Base-by-base conservation (phyloP, 2,113 vertebrate species). In the Neomonachus schauinslandi region DNA sequence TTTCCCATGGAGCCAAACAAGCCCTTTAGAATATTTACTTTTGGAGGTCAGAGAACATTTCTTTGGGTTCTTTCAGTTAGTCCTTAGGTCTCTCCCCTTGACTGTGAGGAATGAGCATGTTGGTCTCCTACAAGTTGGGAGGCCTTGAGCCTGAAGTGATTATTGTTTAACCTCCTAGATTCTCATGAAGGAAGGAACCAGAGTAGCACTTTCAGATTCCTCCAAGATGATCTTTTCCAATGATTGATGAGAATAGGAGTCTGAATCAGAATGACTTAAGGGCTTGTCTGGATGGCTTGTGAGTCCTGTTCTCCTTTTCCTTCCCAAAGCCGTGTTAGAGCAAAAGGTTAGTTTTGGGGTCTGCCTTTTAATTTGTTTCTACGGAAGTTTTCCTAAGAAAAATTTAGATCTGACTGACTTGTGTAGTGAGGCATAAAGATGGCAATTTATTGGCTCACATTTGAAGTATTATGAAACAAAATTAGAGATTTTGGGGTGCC, bases 11-110 rank as follows among this genome's bases (percentile, higher is more conserved):
- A 82, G 67, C 31, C 65, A 11, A 16, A 57, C 1, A 22, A 46
- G 15, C 21, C 80, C n/a, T 92, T 59, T 53, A 24, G 67, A 89
- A 57, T 57, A 63, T 79, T 92, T 95, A 33, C 61, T 87, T 93
- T 90, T 12, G 28, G 55, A 90, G 53, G 31, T 49, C 86, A 82
- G 72, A 81, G 39, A 46, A 15, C 19, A 49, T 74, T 80, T 86
- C 46, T 80, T 14, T 46, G 39, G 24, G 10, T 31, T 71, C 21
- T 82, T 28, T 83, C 28, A 83, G 15, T 28, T 46, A 28, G 26
- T 46, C 81, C 22, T 80, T 46, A 57, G 8, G 22, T 28, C 31
- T 67, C 36, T 57, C 49, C 31, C 33, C 71, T 49, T 85, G 57
- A 42, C 8, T 2, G 0, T 76, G 14, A 8, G 39, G 28, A 67